A percentile compares a stretch with the other conserved stretches of the same genome.
Evolutionary conservation across 2,888 invertebrate genomes (phyloP).

Genomic region (Toxonevra muliebris): DNA sequence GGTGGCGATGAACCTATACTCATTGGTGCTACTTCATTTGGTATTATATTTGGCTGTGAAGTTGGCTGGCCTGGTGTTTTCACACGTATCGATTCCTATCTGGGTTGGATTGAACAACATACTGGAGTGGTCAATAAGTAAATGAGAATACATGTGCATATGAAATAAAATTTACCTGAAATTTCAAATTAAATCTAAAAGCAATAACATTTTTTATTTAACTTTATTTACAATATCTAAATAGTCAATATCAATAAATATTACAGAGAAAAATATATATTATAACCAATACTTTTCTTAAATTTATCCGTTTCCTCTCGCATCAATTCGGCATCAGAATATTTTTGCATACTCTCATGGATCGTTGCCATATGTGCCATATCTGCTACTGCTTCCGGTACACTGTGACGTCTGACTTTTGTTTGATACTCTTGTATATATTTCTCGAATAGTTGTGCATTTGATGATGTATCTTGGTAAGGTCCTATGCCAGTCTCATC

Average conservation of each 20-base stretch:
- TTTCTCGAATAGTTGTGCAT: slow-evolving; percentile 48
- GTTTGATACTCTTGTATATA: slow-evolving; percentile 46
- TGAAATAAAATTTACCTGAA: neutral
- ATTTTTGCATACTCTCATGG: slow-evolving; percentile 19
- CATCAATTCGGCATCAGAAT: slow-evolving; percentile 35
- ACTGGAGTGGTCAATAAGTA: slow-evolving; percentile 45
- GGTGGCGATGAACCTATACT: slow-evolving; percentile 26
- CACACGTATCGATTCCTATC: slow-evolving; percentile 55
- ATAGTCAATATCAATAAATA: too few species aligned
- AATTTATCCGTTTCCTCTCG: slow-evolving; percentile 8
- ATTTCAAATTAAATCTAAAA: too few species aligned
- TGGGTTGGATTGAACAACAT: slow-evolving; percentile 56
- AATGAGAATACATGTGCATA: neutral
- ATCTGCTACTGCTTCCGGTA: slow-evolving; percentile 2
- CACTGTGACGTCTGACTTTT: slow-evolving; percentile 15
- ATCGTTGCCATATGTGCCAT: neutral
- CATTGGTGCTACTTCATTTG: slow-evolving; percentile 46
- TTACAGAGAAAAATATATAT: neutral
- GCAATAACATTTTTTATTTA: too few species aligned
- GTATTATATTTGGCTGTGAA: slow-evolving; percentile 47
- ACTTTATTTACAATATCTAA: slow-evolving; percentile 4
- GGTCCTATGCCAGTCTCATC: slow-evolving; percentile 53
- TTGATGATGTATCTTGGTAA: slow-evolving; percentile 45
- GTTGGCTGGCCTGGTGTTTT: slow-evolving; percentile 59
- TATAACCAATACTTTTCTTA: neutral